Base-by-base conservation (phyloP, 2,888 invertebrate species). In the Heliconius hortense region DNA sequence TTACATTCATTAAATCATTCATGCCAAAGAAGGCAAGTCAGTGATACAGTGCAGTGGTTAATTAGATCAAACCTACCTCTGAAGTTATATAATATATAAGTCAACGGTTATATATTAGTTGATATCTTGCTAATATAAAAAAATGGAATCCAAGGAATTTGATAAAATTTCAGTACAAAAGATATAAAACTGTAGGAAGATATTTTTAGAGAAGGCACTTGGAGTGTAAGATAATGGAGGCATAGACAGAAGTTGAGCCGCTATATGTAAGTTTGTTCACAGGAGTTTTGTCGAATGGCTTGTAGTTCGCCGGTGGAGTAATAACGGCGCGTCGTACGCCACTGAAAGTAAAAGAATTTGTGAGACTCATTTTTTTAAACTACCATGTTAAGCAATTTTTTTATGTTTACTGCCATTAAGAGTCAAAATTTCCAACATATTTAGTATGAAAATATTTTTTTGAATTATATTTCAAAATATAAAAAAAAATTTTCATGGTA, bases 191-290 rank as follows among this genome's bases (percentile, higher is more conserved):
- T 86, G 83, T 78, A 82, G 80, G 86, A 82, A 82, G 84, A 80
- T 78, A 63, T 70, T 77, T 83, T 83, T 83, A 82, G 82, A 85
- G 82, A 90, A 91, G 89, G 91, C 91, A 91, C 90, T 93, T 90
- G 86, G 87, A 88, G 74, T 63, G 67, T 73, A 73, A 77, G 73
- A 78, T 73, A 87, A 85, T 83, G 80, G 43, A 81, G 83, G 87
- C 82, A 82, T 77, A 78, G 78, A 82, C 82, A 80, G 81, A 82
- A 84, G 80, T 76, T 82, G 85, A 83, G 84, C 88, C 82, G 96
- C 96, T 97, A 97, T 95, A 97, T 97, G 95, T 96, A 97, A 87
- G 97, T 97, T 93, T 97, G 97, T 95, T 97, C 97, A 94, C 97
- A 96, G 92, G 97, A 97, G 90, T 97, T 97, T 92, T 97, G 96